Evolutionary conservation across 2,113 vertebrate genomes (phyloP), one percentile per base, ranked within the genome.

Genomic region (Limanda limanda): DNA sequence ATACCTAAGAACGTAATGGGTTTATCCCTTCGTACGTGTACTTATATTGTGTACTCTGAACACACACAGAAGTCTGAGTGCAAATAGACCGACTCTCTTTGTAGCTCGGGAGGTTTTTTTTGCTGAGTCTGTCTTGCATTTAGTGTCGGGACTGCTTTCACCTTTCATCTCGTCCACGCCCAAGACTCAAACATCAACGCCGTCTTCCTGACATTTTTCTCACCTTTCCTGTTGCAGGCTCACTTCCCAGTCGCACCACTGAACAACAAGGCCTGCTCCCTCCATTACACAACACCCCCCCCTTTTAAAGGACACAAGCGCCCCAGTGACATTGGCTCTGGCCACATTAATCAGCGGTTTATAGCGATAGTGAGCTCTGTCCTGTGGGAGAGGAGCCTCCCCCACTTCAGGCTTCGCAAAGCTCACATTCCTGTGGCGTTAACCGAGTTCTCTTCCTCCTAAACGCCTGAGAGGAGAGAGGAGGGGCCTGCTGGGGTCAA

Each of bases 371-470:
- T 5, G 48, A 74, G 40, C 3, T 14, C 47, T 58, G 62, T n/a
- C 35, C 78, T 83, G 74, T 79, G 86, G 76, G 81, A 85, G 21
- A 10, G 4, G 66, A 76, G 81, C 79, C 84, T 78, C 85, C 72
- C 88, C 82, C 86, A 71, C 67, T 57, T 51, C 58, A 66, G 71
- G 76, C 70, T 85, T 64, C 62, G 57, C 52, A 78, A 61, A 75
- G 67, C 72, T 76, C 84, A 87, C 92, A 94, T 94, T 94, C 92
- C 89, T 92, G 90, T 24, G 82, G 87, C 3, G 79, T 69, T 82
- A 68, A 87, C 67, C 54, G 21, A 52, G 20, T 73, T 67, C 55
- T 78, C 76, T 67, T 86, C 62, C 58, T 79, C 35, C 67, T 69
- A 63, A 79, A 71, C 18, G 86, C 78, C 82, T 56, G 9, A 9